A percentile compares a stretch with the other conserved stretches of the same genome.
These are phyloP conservation scores for Prolemur simus DNA, from an alignment of 2,113 vertebrate species.

Conservation along the genomic window DNA sequence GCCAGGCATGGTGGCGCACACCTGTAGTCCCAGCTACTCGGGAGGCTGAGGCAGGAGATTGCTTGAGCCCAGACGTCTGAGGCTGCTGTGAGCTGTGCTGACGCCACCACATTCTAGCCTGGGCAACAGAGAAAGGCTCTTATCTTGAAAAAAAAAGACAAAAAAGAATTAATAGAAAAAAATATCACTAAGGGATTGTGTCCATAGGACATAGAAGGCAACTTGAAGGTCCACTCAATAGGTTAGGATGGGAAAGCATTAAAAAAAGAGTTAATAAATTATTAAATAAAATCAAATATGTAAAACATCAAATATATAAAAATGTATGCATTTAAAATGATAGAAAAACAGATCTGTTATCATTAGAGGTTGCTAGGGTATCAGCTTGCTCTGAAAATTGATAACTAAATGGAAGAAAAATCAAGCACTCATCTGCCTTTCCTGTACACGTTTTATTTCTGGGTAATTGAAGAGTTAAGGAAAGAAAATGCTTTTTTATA, in stretches of 20 bases:
- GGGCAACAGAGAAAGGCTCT: no score
- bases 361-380: not conserved
- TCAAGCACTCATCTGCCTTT: not conserved
- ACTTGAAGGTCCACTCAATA: not conserved
- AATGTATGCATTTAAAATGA: not conserved
- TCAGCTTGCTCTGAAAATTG: conserved; percentile 22
- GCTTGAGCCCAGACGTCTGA: no score
- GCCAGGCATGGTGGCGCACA: no score
- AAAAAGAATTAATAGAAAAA: not conserved
- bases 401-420: not conserved
- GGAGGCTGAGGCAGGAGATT: no score
- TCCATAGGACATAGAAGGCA: not conserved
- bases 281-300: not conserved
- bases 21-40: no score
- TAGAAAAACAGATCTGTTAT: not conserved
- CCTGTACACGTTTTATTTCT: not conserved
- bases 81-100: no score
- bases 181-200: not conserved
- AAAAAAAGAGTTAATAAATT: not conserved
- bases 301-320: not conserved
- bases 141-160: no score
- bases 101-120: no score
- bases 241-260: not conserved
- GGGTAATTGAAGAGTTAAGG: not conserved
- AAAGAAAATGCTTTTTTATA: not conserved